Conservation (phyloP, 2,113 vertebrate species). For the Pygoscelis antarcticus region DNA sequence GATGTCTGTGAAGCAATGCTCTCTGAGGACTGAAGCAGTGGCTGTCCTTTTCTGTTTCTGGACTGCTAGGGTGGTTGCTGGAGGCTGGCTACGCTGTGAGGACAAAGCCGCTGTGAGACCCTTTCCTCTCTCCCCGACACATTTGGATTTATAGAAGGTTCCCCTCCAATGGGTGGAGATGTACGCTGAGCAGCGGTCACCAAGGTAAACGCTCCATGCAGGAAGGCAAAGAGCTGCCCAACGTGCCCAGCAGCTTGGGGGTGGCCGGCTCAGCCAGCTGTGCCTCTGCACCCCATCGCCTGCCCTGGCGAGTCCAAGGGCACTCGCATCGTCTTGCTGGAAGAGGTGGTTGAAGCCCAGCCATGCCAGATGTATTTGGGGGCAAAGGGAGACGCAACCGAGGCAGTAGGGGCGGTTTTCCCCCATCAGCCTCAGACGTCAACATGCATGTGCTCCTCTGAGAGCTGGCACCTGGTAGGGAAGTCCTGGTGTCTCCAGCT, state of each 20-base stretch:
- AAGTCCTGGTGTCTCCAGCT: neutral
- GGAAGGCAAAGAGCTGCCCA: neutral
- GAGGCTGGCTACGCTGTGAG: neutral
- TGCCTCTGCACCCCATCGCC: fast-evolving
- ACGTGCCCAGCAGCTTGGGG: fast-evolving
- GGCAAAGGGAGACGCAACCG: neutral
- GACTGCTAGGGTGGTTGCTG: neutral
- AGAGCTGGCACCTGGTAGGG: neutral
- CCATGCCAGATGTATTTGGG: fast-evolving
- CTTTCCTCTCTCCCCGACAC: neutral
- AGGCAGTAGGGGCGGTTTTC: neutral
- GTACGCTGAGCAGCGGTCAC: neutral
- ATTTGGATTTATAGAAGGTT: neutral
- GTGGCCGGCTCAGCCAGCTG: neutral
- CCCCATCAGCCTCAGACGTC: neutral
- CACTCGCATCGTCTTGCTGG: fast-evolving
- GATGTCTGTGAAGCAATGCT: neutral
- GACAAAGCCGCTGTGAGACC: neutral
- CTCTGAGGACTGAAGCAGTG: neutral
- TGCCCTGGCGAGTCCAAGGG: neutral
- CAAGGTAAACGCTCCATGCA: neutral
- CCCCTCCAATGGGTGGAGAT: neutral
- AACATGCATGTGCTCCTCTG: neutral
- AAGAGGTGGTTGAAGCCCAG: neutral
- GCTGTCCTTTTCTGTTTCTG: neutral